A percentile compares a stretch with the other conserved stretches of the same genome.
phyloP scores from a whole-genome alignment of 2,113 vertebrate species.

The Zapornia atra region DNA sequence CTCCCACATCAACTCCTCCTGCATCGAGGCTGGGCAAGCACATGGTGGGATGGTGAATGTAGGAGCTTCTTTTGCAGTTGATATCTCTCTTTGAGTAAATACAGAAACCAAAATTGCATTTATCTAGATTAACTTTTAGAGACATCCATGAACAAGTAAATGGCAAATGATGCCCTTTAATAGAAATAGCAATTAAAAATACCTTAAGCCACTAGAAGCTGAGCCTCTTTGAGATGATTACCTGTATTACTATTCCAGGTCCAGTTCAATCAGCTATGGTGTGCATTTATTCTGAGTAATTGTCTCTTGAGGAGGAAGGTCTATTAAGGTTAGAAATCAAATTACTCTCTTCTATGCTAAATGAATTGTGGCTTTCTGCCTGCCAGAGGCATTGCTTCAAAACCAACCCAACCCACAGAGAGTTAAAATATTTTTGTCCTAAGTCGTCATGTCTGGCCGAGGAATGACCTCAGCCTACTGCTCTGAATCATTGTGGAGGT shows the following conservation, averaged over 20 bases:
- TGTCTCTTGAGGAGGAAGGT: not conserved
- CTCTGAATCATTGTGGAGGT: constrained; percentile 39
- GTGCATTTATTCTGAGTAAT: not conserved
- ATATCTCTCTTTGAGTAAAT: not conserved
- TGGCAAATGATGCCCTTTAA: not conserved
- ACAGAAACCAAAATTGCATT: not conserved
- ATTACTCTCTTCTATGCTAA: not conserved
- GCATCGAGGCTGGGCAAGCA: not conserved
- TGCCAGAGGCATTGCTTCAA: not conserved
- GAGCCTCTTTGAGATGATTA: not conserved
- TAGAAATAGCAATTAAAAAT: not conserved
- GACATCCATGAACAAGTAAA: not conserved
- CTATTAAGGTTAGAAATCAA: not conserved
- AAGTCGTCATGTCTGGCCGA: not conserved
- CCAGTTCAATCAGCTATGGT: not conserved
- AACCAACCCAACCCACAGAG: not conserved
- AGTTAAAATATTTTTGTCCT: constrained; percentile 43
- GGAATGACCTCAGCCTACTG: constrained; percentile 45
- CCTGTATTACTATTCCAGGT: not conserved
- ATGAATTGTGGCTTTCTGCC: not conserved
- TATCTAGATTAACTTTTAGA: not conserved
- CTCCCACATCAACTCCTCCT: not conserved
- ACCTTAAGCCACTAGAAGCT: not conserved
- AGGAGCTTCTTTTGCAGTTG: not conserved
- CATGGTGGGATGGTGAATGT: not conserved